Evolutionary conservation across 2,113 vertebrate genomes (phyloP).

Genomic region (Chelonoidis abingdonii): DNA sequence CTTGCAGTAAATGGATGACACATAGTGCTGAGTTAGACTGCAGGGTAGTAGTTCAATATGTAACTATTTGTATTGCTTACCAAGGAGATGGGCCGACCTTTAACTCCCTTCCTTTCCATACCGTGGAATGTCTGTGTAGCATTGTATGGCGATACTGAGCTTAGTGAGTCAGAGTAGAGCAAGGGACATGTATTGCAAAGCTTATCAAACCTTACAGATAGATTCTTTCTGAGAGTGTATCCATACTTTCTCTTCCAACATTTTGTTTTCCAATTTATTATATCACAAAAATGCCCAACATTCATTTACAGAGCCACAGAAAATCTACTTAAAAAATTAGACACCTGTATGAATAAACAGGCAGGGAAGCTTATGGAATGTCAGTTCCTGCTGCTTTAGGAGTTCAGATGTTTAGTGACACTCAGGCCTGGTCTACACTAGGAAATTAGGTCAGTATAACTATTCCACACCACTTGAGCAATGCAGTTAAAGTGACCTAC

Average conservation of each 20-base stretch:
- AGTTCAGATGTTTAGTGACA: background rate
- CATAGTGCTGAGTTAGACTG: background rate
- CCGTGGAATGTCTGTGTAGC: background rate
- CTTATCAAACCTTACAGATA: background rate
- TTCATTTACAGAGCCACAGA: background rate
- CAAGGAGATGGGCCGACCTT: background rate
- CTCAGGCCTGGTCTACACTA: background rate
- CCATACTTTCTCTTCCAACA: background rate
- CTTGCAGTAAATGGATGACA: background rate
- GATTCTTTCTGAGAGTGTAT: background rate
- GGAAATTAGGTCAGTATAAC: background rate
- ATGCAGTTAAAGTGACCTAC: background rate
- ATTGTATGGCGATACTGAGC: background rate
- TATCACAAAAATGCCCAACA: background rate
- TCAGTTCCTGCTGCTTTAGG: background rate
- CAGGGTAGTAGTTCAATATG: background rate
- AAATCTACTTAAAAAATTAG: conserved; percentile 33
- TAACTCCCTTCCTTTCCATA: background rate
- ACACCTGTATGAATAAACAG: background rate
- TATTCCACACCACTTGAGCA: background rate
- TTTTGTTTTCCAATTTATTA: background rate
- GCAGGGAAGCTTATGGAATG: background rate
- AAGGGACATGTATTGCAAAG: background rate
- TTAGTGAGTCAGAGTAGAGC: background rate
- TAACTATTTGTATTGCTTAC: background rate